Base-by-base conservation (phyloP, 2,888 invertebrate genomes). In the Argyresthia albistria region DNA sequence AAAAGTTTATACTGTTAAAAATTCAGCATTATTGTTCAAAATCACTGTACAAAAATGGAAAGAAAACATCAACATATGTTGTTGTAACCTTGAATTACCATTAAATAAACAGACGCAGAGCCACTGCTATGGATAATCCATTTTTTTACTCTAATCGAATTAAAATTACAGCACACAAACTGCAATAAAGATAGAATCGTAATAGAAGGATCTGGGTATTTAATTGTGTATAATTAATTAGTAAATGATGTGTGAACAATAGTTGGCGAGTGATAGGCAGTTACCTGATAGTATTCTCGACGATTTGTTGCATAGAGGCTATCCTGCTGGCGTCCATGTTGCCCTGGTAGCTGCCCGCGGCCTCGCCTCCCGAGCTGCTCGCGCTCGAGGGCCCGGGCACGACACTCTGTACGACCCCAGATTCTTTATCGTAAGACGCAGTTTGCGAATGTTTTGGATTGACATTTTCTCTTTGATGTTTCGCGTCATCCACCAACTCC, bases 201-300 rank as follows among this genome's bases (percentile, higher is more conserved):
- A 25, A 25, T 25, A 25, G 25, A 25, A 2, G 6, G 25, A 25
- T 25, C 25, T 25, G 25, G 25, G 25, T 25, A 25, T 25, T 25
- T 25, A 25, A 25, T 25, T 25, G 25, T 25, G 25, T 25, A 6
- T 25, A 6, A 25, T 25, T 25, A 25, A 25, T 25, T 25, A 25
- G 15, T 35, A 46, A 46, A 46, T 25, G 8, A 46, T 46, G 15
- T 8, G 46, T 11, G 11, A 42, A 42, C 42, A 16, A 50, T 39
- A 45, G 46, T 45, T 35, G 46, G 42, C 35, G 37, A 51, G 35
- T 15, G 45, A 25, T 25, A 39, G 39, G n/a, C 39, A n/a, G 39
- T 39, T 25, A 91, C 91, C 91, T 90, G 67, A 91, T 87, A 66
- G 90, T 89, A 70, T 90, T 90, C 70, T 91, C 91, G 60, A 91